Percentiles rank a stretch among this genome's conserved stretches.
Evolutionary conservation across 2,888 invertebrate species (phyloP).

Genomic region (Candidula unifasciata): DNA sequence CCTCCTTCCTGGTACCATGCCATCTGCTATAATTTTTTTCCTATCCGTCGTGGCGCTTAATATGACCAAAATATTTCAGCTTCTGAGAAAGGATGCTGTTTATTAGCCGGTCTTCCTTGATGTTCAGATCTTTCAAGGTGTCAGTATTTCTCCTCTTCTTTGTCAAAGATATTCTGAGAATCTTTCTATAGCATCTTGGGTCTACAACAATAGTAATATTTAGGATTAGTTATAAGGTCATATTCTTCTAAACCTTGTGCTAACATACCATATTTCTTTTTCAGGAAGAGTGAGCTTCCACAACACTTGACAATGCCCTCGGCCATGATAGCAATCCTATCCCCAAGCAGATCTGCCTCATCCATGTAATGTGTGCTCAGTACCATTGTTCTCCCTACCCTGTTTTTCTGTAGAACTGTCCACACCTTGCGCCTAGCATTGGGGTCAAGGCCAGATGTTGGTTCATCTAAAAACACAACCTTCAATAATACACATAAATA

Average conservation of each 20-base stretch:
- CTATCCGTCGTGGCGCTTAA: too few relatives aligned
- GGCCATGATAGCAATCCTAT: constrained; percentile 92
- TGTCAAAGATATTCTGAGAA: too few relatives aligned
- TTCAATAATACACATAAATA: constrained; percentile 55
- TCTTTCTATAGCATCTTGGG: too few relatives aligned
- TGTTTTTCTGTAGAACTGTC: constrained; percentile 85
- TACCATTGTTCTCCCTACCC: constrained; percentile 86
- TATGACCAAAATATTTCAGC: too few relatives aligned
- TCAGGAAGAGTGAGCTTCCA: constrained; percentile 86
- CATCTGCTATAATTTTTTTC: too few relatives aligned
- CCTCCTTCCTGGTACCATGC: too few relatives aligned
- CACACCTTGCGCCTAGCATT: constrained; percentile 82
- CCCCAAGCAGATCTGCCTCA: constrained; percentile 91
- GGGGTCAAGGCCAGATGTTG: constrained; percentile 80
- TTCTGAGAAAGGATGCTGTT: too few relatives aligned
- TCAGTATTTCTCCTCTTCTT: too few relatives aligned
- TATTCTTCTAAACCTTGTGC: neutral
- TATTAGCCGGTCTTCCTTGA: too few relatives aligned
- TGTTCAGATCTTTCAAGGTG: too few relatives aligned
- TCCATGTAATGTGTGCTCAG: constrained; percentile 91
- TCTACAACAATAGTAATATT: too few relatives aligned
- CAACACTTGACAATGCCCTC: constrained; percentile 88
- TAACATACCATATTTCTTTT: constrained; percentile 86
- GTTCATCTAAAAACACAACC: constrained; percentile 81
- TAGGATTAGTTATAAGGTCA: neutral